These are phyloP conservation scores for Brotula barbata DNA, from an alignment of 2,797 vertebrate genomes.

Conservation along the genomic window DNA sequence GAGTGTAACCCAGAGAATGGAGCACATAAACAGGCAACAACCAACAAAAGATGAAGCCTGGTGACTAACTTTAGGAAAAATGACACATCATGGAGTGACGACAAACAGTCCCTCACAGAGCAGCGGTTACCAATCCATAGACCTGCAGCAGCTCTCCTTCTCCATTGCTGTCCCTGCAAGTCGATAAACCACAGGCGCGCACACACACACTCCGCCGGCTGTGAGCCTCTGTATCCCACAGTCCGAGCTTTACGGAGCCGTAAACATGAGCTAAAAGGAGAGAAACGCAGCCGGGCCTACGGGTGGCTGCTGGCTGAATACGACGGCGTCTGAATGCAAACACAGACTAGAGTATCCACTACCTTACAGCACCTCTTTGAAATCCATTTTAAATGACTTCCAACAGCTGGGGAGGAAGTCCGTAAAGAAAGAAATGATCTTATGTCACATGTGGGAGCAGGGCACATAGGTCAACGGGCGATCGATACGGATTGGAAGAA, in stretches of 20 bases:
- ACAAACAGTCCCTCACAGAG: too few species aligned
- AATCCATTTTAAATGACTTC: not conserved
- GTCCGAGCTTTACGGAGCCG: slow-evolving; percentile 60
- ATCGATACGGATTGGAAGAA: slow-evolving; percentile 35
- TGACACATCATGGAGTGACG: too few species aligned
- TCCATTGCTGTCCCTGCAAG: slow-evolving; percentile 21
- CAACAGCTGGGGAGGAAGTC: slow-evolving; percentile 19
- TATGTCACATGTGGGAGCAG: not conserved
- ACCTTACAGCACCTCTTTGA: slow-evolving; percentile 5
- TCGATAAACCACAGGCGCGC: slow-evolving; percentile 58
- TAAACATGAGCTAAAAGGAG: slow-evolving; percentile 55
- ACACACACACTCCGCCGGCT: slow-evolving; percentile 47
- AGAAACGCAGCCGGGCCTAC: slow-evolving; percentile 53
- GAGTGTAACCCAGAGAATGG: too few species aligned
- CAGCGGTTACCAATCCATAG: too few species aligned
- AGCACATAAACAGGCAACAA: too few species aligned
- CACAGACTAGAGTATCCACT: slow-evolving; percentile 24
- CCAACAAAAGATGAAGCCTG: too few species aligned
- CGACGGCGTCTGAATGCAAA: slow-evolving; percentile 38
- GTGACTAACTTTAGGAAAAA: too few species aligned
- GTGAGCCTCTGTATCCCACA: slow-evolving; percentile 48
- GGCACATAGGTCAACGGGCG: slow-evolving; percentile 26
- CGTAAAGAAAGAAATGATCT: slow-evolving; percentile 4
- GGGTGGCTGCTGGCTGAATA: slow-evolving; percentile 46
- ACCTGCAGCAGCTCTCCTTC: too few species aligned